Evolutionary conservation across 2,888 invertebrate species (phyloP).

Genomic region (Latrodectus hesperus): DNA sequence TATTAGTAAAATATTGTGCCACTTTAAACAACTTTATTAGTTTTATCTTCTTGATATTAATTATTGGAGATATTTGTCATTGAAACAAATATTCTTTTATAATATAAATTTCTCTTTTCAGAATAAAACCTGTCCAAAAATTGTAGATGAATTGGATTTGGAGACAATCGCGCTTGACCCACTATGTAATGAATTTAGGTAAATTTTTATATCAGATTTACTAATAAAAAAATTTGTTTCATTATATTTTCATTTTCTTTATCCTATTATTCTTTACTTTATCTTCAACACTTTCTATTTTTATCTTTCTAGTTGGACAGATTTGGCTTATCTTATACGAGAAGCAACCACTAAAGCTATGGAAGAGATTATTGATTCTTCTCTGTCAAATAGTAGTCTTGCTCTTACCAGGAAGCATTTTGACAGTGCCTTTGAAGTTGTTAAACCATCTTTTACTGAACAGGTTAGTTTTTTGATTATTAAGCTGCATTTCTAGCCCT

Average conservation of each 20-base stretch:
- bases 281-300: background rate
- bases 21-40: too few relatives aligned
- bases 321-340: constrained; percentile 90
- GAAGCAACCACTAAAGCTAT: constrained; percentile 89
- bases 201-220: constrained; percentile 69
- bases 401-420: constrained; percentile 84
- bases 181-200: constrained; percentile 85
- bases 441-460: constrained; percentile 88
- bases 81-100: background rate
- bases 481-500: too few relatives aligned
- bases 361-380: constrained; percentile 81
- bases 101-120: constrained; percentile 73
- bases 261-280: background rate
- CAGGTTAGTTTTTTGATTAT: constrained; percentile 66
- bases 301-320: constrained; percentile 83
- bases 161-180: constrained; percentile 81
- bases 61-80: background rate
- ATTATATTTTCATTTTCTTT: background rate
- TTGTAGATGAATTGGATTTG: constrained; percentile 86
- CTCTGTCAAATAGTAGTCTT: constrained; percentile 74
- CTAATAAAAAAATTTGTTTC: background rate
- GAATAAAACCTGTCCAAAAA: constrained; percentile 86
- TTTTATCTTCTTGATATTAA: background rate
- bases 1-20: too few relatives aligned
- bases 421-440: constrained; percentile 83